A percentile compares a stretch with the other conserved stretches of the same genome.
Conservation (phyloP, 2,113 vertebrate species). For the Pongo abelii region DNA sequence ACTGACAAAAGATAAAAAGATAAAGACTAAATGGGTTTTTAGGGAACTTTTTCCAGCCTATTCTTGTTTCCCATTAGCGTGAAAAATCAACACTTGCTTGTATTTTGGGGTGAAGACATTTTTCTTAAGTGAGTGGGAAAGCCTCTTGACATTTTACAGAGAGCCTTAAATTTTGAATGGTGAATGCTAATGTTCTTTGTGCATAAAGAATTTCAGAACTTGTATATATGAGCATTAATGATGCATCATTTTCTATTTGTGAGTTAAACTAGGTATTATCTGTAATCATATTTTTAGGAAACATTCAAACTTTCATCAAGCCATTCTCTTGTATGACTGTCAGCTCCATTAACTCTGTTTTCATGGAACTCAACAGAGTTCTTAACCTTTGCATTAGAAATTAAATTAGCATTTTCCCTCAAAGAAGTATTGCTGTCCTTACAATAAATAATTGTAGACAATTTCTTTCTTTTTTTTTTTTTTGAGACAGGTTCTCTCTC, state of each 20-base stretch:
- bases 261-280: conserved; percentile 36
- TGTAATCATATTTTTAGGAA: conserved; percentile 34
- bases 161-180: conserved; percentile 46
- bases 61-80: conserved; percentile 62
- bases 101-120: conserved; percentile 64
- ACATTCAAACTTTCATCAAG: background rate
- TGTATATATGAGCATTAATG: conserved; percentile 16
- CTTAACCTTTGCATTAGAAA: conserved; percentile 24
- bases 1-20: conserved; percentile 60
- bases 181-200: conserved; percentile 56
- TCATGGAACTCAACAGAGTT: background rate
- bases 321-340: background rate
- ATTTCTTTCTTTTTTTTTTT: background rate
- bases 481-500: too few relatives aligned
- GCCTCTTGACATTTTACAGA: conserved; percentile 77
- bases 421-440: background rate
- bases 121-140: conserved; percentile 71
- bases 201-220: conserved; percentile 41
- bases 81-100: conserved; percentile 62
- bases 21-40: conserved; percentile 48
- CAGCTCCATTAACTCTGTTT: background rate
- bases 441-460: background rate
- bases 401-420: background rate
- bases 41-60: conserved; percentile 22
- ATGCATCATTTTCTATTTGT: conserved; percentile 39